phyloP scores from a whole-genome alignment of 2,888 invertebrate genomes.

The Operophtera brumata region DNA sequence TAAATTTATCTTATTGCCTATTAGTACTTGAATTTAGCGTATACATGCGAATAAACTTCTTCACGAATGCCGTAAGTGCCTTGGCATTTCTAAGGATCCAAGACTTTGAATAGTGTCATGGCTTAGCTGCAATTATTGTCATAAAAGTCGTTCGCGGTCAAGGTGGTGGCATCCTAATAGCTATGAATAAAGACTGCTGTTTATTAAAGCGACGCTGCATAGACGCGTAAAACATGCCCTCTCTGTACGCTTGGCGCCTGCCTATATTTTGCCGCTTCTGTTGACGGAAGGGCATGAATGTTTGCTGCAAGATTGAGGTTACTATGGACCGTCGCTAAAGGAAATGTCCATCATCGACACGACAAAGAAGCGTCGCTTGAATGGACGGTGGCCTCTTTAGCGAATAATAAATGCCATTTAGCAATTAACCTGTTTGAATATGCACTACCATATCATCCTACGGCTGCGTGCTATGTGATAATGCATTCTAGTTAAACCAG shows the following conservation, averaged over 20 bases:
- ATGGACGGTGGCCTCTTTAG: not conserved
- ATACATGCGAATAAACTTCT: constrained; percentile 28
- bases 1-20: constrained; percentile 1
- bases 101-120: constrained; percentile 66
- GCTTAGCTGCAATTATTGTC: constrained; percentile 52
- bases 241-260: too few relatives aligned
- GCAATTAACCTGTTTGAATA: constrained; percentile 43
- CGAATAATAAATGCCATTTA: constrained; percentile 3
- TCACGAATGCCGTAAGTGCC: constrained; percentile 11
- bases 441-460: constrained; percentile 43
- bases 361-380: not conserved
- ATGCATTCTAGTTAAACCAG: constrained; percentile 26
- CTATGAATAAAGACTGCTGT: constrained; percentile 2
- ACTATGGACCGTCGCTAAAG: not conserved
- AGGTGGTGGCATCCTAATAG: constrained; percentile 62
- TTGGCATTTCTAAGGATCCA: constrained; percentile 32
- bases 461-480: constrained; percentile 50
- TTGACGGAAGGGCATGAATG: too few relatives aligned
- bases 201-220: not conserved
- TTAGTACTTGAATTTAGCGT: constrained; percentile 32
- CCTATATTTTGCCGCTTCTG: too few relatives aligned
- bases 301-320: not conserved
- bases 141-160: constrained; percentile 59
- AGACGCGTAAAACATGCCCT: not conserved
- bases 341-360: too few relatives aligned